Evolutionary conservation across 2,797 vertebrate species (phyloP).

Genomic region (Florisuga fusca): DNA sequence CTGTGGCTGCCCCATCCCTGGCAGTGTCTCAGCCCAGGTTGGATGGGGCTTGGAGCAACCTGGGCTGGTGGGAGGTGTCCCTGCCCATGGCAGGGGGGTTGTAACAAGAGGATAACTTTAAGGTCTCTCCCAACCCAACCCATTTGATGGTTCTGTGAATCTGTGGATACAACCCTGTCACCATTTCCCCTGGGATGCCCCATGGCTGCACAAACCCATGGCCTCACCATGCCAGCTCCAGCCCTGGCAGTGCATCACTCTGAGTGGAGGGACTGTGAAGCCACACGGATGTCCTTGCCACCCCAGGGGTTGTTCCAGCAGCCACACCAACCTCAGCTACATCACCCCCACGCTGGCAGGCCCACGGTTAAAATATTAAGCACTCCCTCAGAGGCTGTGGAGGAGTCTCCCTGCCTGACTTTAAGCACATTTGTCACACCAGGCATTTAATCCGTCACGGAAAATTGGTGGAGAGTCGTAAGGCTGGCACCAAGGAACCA

Average conservation of each 20-base stretch:
- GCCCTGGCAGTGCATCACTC: neutral
- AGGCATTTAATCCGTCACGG: neutral
- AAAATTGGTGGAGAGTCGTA: constrained; percentile 17
- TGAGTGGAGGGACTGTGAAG: neutral
- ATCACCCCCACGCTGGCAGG: neutral
- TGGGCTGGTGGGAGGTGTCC: too few relatives aligned
- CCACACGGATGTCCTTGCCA: neutral
- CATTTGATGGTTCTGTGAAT: too few relatives aligned
- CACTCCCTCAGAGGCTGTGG: neutral
- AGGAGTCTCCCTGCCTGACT: neutral
- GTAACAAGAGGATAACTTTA: too few relatives aligned
- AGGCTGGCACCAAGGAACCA: neutral
- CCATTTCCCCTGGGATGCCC: neutral
- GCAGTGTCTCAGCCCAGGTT: too few relatives aligned
- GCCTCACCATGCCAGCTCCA: fast-evolving
- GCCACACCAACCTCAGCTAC: neutral
- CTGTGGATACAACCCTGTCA: neutral
- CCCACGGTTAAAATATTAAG: neutral
- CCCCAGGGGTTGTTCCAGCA: neutral
- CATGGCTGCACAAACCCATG: fast-evolving
- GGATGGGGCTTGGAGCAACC: too few relatives aligned
- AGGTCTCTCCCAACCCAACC: too few relatives aligned
- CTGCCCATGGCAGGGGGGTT: too few relatives aligned
- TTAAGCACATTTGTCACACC: constrained; percentile 46
- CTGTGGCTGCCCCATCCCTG: too few relatives aligned